A percentile compares a stretch with the other conserved stretches of the same genome.
phyloP scores from a whole-genome alignment of 2,888 invertebrate genomes.

The Portevinia maculata region DNA sequence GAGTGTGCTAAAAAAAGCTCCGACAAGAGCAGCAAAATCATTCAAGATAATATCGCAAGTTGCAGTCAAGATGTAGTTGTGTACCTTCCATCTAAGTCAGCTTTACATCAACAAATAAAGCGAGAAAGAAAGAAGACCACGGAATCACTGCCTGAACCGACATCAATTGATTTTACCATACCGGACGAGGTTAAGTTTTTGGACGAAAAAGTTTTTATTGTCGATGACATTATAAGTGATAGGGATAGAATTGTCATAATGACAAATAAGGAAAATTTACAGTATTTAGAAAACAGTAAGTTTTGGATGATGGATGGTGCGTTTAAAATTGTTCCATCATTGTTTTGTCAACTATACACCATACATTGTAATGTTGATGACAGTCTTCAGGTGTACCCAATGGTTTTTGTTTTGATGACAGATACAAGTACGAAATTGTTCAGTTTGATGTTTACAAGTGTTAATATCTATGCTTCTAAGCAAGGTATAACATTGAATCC shows the following conservation, averaged over 20 bases:
- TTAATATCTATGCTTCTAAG: slow-evolving; percentile 5
- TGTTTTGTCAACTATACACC: slow-evolving; percentile 42
- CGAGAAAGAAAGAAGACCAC: too few species aligned
- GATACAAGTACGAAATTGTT: slow-evolving; percentile 17
- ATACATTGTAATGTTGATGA: slow-evolving; percentile 8
- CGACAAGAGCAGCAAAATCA: background rate
- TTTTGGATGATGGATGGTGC: slow-evolving; percentile 18
- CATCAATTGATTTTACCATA: too few species aligned
- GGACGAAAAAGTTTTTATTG: too few species aligned
- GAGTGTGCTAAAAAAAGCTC: background rate
- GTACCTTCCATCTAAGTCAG: background rate
- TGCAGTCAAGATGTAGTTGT: background rate
- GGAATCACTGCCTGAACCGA: too few species aligned
- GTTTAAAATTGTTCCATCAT: slow-evolving; percentile 5
- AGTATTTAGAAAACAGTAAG: background rate
- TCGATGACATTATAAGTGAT: too few species aligned
- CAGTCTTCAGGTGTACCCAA: slow-evolving; percentile 12
- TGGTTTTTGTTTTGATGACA: slow-evolving; percentile 8
- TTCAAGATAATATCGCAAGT: background rate
- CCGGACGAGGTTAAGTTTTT: too few species aligned
- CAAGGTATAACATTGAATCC: slow-evolving; percentile 6
- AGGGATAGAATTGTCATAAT: too few species aligned
- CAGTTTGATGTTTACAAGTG: too few species aligned
- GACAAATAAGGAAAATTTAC: too few species aligned
- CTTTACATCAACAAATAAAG: too few species aligned